Conservation (phyloP, 2,797 vertebrate species). For the Gymnoscopelus braueri region DNA sequence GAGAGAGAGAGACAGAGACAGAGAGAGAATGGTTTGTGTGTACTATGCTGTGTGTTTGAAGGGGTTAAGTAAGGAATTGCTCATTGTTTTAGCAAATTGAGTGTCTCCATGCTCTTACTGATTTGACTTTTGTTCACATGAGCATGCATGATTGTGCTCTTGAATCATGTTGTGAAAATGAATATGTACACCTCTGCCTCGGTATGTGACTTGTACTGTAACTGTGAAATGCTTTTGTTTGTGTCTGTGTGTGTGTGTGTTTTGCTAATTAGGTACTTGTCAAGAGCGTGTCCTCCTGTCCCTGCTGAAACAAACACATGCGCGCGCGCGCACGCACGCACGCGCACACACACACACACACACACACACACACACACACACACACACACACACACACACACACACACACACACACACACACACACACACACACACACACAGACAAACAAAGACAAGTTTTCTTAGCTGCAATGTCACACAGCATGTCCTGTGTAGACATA, state of each 20-base stretch:
- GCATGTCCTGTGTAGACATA: constrained; percentile 53
- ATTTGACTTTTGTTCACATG: too few relatives aligned
- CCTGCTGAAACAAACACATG: not conserved
- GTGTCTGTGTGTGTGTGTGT: too few relatives aligned
- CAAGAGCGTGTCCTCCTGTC: constrained; percentile 65
- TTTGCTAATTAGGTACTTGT: constrained; percentile 74
- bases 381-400: too few relatives aligned
- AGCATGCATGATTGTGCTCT: too few relatives aligned
- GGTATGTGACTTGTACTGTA: too few relatives aligned
- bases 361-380: not conserved
- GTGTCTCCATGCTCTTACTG: too few relatives aligned
- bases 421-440: constrained; percentile 21
- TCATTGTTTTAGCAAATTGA: too few relatives aligned
- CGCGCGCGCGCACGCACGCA: too few relatives aligned
- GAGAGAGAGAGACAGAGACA: constrained; percentile 11
- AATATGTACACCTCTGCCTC: too few relatives aligned
- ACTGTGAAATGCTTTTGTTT: too few relatives aligned
- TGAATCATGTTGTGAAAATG: too few relatives aligned
- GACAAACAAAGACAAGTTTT: constrained; percentile 21
- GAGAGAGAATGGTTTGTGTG: not conserved
- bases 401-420: constrained; percentile 17
- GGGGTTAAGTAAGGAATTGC: too few relatives aligned
- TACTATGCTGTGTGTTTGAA: not conserved
- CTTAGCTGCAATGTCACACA: constrained; percentile 38
- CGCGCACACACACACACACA: not conserved